Evolutionary conservation across 1,140 invertebrate genomes (phyloP).

Genomic region (Scaptomyza graminum): DNA sequence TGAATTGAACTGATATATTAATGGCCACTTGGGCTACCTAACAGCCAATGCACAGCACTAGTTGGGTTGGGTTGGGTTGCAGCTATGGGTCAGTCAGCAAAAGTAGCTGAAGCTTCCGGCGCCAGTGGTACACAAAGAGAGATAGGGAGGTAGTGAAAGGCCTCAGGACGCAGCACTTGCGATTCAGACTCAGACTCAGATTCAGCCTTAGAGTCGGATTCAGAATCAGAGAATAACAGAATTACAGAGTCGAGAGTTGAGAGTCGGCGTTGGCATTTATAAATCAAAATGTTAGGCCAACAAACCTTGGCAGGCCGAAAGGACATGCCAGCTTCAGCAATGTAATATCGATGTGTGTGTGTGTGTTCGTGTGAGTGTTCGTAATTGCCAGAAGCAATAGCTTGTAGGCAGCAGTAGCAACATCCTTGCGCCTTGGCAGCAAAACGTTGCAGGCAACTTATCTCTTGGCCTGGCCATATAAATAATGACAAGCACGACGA

Average conservation of each 20-base stretch:
- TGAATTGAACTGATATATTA: slow-evolving; percentile 83
- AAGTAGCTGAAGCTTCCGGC: slow-evolving; percentile 74
- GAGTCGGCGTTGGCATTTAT: slow-evolving; percentile 77
- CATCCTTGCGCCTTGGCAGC: slow-evolving; percentile 51
- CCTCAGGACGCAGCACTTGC: slow-evolving; percentile 9
- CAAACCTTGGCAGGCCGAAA: slow-evolving; percentile 70
- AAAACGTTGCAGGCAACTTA: slow-evolving; percentile 74
- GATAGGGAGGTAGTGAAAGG: slow-evolving; percentile 8
- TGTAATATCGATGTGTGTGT: slow-evolving; percentile 33
- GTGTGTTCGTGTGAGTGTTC: slow-evolving; percentile 46
- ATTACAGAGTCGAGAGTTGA: too few relatives aligned
- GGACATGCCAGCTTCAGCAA: slow-evolving; percentile 43
- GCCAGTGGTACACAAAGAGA: slow-evolving; percentile 2
- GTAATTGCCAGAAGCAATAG: slow-evolving; percentile 68
- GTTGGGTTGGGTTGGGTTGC: slow-evolving; percentile 16
- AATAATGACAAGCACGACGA: slow-evolving; percentile 83
- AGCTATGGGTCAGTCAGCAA: slow-evolving; percentile 58
- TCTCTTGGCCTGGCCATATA: slow-evolving; percentile 80
- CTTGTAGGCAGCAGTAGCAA: slow-evolving; percentile 37
- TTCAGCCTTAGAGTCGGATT: too few relatives aligned
- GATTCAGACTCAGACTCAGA: background rate
- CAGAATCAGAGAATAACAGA: too few relatives aligned
- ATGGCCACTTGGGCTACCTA: slow-evolving; percentile 72
- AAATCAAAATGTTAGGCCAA: slow-evolving; percentile 81
- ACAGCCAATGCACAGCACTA: slow-evolving; percentile 15